These are phyloP conservation scores for Temnothorax rugatulus DNA, from an alignment of 2,888 invertebrate species.

Conservation along the genomic window DNA sequence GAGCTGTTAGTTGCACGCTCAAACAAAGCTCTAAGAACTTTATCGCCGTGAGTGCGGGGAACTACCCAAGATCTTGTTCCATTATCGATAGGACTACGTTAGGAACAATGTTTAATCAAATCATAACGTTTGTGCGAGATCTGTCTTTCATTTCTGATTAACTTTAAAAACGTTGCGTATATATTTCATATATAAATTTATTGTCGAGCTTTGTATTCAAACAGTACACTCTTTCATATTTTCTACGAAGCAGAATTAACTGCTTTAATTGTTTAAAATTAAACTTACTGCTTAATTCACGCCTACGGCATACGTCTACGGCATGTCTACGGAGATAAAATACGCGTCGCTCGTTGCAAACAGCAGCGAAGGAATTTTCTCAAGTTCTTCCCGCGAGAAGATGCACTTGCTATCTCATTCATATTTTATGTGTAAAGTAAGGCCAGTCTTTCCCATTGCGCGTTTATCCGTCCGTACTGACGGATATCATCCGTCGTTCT, in stretches of 20 bases:
- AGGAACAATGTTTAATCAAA: constrained; percentile 5
- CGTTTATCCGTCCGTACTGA: constrained; percentile 23
- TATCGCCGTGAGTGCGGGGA: neutral
- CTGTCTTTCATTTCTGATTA: neutral
- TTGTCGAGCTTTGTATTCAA: neutral
- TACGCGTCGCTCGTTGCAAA: neutral
- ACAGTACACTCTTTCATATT: neutral
- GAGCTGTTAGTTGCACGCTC: constrained; percentile 54
- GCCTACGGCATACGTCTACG: neutral
- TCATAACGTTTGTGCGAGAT: neutral
- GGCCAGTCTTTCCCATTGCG: neutral
- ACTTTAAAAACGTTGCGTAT: neutral
- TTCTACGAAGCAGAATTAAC: neutral
- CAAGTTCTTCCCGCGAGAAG: constrained; percentile 24
- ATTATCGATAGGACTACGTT: constrained; percentile 25
- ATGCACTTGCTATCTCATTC: constrained; percentile 44
- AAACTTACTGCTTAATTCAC: neutral
- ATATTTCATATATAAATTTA: neutral
- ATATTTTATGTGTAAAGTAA: constrained; percentile 41
- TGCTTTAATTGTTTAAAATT: neutral
- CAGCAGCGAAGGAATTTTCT: constrained; percentile 19
- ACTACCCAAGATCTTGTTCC: constrained; percentile 22
- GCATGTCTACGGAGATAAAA: neutral
- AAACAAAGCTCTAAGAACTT: constrained; percentile 56
- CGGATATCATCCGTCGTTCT: constrained; percentile 43